phyloP scores from a whole-genome alignment of 2,888 invertebrate species.

The Aporophyla nigra region DNA sequence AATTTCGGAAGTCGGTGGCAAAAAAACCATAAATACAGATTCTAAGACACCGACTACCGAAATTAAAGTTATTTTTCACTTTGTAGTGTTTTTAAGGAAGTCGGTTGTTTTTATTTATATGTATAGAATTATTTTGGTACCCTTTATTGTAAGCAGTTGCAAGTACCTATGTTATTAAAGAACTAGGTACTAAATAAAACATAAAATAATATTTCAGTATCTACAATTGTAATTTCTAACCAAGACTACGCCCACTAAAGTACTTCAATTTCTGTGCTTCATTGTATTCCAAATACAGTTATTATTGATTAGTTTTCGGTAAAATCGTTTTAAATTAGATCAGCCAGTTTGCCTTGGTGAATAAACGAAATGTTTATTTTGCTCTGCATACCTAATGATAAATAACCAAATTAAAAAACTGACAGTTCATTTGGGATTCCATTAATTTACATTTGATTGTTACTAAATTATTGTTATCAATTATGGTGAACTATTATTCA shows the following conservation, averaged over 20 bases:
- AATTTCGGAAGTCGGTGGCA: no score
- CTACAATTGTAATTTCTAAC: neutral
- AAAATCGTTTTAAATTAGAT: neutral
- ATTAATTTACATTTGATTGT: conserved; percentile 15
- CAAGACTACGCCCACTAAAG: no score
- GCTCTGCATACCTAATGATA: neutral
- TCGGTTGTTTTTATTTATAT: no score
- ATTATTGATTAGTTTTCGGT: neutral
- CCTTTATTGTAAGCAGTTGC: neutral
- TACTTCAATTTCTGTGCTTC: neutral
- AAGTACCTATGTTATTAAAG: neutral
- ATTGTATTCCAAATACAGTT: neutral
- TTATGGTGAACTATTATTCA: neutral
- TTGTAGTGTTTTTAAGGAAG: no score
- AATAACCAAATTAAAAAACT: neutral
- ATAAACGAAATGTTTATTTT: neutral
- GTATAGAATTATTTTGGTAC: no score
- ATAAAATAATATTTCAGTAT: neutral
- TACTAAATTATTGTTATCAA: conserved; percentile 11
- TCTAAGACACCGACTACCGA: no score
- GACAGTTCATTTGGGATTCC: conserved; percentile 9
- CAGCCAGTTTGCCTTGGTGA: neutral
- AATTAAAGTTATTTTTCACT: no score
- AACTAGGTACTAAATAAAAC: neutral
- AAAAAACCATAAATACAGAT: no score